phyloP scores from a whole-genome alignment of 2,888 invertebrate genomes.

The Pedicia rivosa region DNA sequence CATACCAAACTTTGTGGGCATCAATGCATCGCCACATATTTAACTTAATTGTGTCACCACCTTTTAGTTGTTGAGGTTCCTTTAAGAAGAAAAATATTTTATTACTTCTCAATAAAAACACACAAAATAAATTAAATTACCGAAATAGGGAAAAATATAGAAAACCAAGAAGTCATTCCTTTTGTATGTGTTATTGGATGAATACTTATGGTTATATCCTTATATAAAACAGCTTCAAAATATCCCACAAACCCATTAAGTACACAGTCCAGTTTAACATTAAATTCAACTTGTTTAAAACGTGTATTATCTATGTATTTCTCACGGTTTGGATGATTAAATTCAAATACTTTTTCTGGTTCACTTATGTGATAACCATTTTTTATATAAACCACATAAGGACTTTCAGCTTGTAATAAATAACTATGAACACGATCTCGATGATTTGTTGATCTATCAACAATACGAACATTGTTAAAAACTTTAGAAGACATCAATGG shows the following conservation, averaged over 20 bases:
- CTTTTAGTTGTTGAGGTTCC: slow-evolving; percentile 38
- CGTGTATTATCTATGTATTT: slow-evolving; percentile 52
- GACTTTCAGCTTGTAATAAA: slow-evolving; percentile 45
- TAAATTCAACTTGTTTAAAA: slow-evolving; percentile 49
- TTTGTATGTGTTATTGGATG: slow-evolving; percentile 75
- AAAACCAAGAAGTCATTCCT: slow-evolving; percentile 98
- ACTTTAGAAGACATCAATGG: slow-evolving; percentile 86
- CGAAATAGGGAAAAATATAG: slow-evolving; percentile 81
- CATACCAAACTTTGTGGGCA: slow-evolving; percentile 84
- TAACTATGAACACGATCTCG: slow-evolving; percentile 18
- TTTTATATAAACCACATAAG: slow-evolving; percentile 85
- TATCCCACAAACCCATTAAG: slow-evolving; percentile 93
- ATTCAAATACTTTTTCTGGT: slow-evolving; percentile 52
- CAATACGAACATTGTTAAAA: slow-evolving; percentile 52
- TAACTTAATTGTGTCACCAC: slow-evolving; percentile 54
- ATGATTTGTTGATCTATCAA: slow-evolving; percentile 20
- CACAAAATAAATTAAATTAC: slow-evolving; percentile 31
- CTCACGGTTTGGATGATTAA: slow-evolving; percentile 77
- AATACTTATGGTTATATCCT: slow-evolving; percentile 73
- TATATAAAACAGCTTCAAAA: slow-evolving; percentile 79
- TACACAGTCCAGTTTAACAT: slow-evolving; percentile 55
- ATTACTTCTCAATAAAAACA: slow-evolving; percentile 1
- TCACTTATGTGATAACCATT: slow-evolving; percentile 34
- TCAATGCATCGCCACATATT: slow-evolving; percentile 78
- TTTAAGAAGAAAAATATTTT: slow-evolving; percentile 12